Conservation (phyloP, 2,888 invertebrate species). For the Hyposoter dolosus region DNA sequence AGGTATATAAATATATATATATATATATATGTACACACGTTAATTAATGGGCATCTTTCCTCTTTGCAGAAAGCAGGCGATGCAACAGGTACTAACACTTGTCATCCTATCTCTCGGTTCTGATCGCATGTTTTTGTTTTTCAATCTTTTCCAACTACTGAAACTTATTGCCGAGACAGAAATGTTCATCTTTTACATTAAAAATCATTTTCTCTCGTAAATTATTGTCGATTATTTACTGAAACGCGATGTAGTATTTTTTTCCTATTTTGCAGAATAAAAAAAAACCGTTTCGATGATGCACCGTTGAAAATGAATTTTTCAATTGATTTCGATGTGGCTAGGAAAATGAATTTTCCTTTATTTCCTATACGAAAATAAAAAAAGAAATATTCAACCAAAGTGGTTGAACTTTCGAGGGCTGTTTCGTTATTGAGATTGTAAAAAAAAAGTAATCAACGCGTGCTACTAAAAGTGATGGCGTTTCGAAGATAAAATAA, state of each 20-base stretch:
- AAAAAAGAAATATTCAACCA: too few species aligned
- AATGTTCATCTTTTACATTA: not conserved
- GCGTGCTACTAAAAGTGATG: not conserved
- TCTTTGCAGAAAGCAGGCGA: conserved; percentile 59
- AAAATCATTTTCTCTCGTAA: not conserved
- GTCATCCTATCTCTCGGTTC: conserved; percentile 65
- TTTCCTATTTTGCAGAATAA: not conserved
- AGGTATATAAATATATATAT: conserved; percentile 25
- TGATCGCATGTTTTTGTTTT: conserved; percentile 24
- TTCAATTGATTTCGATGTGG: not conserved
- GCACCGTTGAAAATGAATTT: not conserved
- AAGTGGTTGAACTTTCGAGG: too few species aligned
- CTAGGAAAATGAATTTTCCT: too few species aligned
- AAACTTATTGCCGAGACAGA: not conserved
- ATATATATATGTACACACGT: conserved; percentile 28
- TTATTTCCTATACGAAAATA: too few species aligned
- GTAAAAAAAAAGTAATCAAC: not conserved
- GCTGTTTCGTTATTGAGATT: too few species aligned
- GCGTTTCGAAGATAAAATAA: not conserved
- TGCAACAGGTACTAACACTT: conserved; percentile 77
- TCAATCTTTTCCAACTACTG: conserved; percentile 3
- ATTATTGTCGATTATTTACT: not conserved
- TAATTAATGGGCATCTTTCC: conserved; percentile 42
- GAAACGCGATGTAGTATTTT: not conserved
- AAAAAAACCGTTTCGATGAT: not conserved